These are phyloP conservation scores for Sminthurides aquaticus DNA, from an alignment of 2,888 invertebrate genomes.

Conservation along the genomic window DNA sequence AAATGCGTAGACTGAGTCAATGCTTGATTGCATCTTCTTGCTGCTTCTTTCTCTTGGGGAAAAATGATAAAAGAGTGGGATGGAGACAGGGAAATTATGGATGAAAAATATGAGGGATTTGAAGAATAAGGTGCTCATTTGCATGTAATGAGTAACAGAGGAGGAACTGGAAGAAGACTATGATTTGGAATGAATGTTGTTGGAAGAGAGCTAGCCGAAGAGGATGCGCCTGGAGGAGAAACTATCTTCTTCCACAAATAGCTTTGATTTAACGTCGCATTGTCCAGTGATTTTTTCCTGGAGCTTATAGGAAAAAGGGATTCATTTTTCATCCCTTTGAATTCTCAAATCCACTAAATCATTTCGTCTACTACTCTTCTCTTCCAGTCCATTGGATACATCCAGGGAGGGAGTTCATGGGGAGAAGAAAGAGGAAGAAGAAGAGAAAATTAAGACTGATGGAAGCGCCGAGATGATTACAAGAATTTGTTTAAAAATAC, in stretches of 20 bases:
- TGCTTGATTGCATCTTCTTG: too few relatives aligned
- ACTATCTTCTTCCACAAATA: too few relatives aligned
- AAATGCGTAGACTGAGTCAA: too few relatives aligned
- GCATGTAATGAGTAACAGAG: constrained; percentile 33
- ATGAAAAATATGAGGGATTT: background rate
- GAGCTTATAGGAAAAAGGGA: background rate
- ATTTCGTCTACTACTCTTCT: background rate
- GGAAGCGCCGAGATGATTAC: background rate
- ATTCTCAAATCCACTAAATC: background rate
- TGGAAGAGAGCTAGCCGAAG: too few relatives aligned
- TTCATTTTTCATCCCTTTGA: background rate
- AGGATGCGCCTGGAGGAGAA: too few relatives aligned
- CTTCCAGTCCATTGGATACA: background rate
- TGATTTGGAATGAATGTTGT: background rate
- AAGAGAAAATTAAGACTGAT: background rate
- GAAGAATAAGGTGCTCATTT: too few relatives aligned
- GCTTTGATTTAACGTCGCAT: background rate
- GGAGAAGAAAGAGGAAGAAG: background rate
- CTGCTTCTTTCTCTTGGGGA: too few relatives aligned
- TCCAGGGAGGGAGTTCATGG: background rate
- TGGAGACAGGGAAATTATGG: too few relatives aligned
- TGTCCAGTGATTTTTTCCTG: background rate
- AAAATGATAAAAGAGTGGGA: too few relatives aligned
- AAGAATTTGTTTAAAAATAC: background rate
- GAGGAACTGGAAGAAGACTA: background rate